Evolutionary conservation across 2,797 vertebrate species (phyloP).

Genomic region (Cichlasoma orientale): DNA sequence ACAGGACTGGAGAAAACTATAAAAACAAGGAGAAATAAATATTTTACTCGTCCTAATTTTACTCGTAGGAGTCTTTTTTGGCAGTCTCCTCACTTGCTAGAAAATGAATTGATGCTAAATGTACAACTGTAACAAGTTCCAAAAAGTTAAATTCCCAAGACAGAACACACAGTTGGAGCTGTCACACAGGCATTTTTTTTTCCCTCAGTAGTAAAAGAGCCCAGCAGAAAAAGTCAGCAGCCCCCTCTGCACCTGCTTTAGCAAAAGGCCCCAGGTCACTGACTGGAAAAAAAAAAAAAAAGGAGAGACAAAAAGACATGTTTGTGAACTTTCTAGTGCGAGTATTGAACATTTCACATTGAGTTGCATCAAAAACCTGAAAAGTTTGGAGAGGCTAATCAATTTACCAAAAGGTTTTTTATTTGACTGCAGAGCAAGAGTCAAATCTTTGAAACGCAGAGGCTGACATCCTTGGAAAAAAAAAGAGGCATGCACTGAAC

Average conservation of each 20-base stretch:
- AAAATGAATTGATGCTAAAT: conserved; percentile 24
- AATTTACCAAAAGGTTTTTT: conserved; percentile 76
- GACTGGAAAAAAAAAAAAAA: conserved; percentile 31
- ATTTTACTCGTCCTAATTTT: neutral
- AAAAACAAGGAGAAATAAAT: conserved; percentile 4
- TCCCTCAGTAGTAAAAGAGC: conserved; percentile 46
- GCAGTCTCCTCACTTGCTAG: conserved; percentile 7
- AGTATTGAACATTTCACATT: conserved; percentile 69
- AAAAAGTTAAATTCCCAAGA: conserved; percentile 43
- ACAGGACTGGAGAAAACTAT: neutral
- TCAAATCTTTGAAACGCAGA: conserved; percentile 79
- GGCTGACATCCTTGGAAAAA: conserved; percentile 68
- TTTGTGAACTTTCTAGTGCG: conserved; percentile 61
- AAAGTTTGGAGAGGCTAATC: conserved; percentile 77
- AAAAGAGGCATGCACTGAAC: conserved; percentile 64
- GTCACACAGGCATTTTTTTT: conserved; percentile 49
- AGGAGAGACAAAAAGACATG: conserved; percentile 42
- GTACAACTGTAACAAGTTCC: conserved; percentile 17
- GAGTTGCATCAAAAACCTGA: conserved; percentile 67
- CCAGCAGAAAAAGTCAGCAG: conserved; percentile 37
- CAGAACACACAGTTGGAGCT: conserved; percentile 31
- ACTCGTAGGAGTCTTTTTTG: neutral
- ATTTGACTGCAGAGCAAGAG: conserved; percentile 75
- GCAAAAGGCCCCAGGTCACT: conserved; percentile 67
- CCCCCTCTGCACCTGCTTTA: conserved; percentile 59